Evolutionary conservation across 2,797 vertebrate genomes (phyloP).

Genomic region (Smutsia temminckii): DNA sequence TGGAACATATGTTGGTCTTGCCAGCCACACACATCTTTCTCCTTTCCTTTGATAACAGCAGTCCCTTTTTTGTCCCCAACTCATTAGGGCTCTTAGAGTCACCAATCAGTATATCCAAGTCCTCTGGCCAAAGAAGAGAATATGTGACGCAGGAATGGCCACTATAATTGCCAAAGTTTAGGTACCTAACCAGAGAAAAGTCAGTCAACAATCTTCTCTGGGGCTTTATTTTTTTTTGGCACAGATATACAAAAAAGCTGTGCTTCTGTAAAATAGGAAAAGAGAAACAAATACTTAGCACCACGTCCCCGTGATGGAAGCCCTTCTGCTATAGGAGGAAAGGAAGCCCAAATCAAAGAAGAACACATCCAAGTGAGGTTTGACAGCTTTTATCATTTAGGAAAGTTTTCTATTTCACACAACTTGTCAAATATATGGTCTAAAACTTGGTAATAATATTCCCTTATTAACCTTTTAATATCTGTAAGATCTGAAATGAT

Average conservation of each 20-base stretch:
- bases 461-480: background rate
- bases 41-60: background rate
- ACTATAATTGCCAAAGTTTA: background rate
- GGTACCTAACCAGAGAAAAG: background rate
- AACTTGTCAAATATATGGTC: background rate
- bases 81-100: background rate
- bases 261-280: background rate
- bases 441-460: background rate
- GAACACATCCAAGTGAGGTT: background rate
- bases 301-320: background rate
- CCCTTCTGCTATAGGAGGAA: background rate
- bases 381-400: background rate
- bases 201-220: background rate
- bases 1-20: background rate
- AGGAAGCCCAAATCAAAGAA: background rate
- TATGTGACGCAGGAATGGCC: background rate
- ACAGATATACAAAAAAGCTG: background rate
- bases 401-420: background rate
- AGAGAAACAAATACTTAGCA: background rate
- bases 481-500: background rate
- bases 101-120: background rate
- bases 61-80: background rate
- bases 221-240: background rate
- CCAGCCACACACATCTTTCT: background rate
- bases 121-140: background rate